Evolutionary conservation across 2,797 vertebrate genomes (phyloP), one percentile per base, ranked within the genome.

Genomic region (Erethizon dorsatum): DNA sequence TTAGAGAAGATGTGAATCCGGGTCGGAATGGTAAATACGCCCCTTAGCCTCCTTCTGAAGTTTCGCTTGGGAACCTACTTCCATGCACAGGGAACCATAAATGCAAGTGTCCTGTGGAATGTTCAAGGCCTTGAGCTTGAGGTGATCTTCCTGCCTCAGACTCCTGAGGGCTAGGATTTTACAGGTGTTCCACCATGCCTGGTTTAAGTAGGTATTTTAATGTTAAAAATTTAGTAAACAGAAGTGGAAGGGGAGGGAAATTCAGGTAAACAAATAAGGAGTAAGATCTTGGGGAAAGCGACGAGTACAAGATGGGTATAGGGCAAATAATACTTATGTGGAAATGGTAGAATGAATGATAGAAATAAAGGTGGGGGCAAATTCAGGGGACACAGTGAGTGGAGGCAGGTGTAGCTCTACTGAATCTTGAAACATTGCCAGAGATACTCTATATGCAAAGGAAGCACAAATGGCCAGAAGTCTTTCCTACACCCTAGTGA

Each of bases 171-270:
- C 45, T 77, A 37, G 26, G 45, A 77, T 17, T 67, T 69, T 50
- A 31, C 20, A 47, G 26, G 73, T 31, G 45, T 15, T 15, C 73
- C 28, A 28, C 6, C 45, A 50, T 50, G 45, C 10, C 45, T 31
- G 7, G 22, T 83, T 95, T 83, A 80, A 78, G 71, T 37, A 87
- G 45, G 5, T 91, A 89, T 79, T 95, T 95, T 87, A 89, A 77
- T 5, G 28, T 75, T 87, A 88, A 93, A 90, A 83, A 80, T 75
- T 91, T 61, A 78, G 47, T 52, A 69, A 71, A 57, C 9, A 91
- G 6, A 89, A 78, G 50, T 59, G 52, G 33, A 73, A 90, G 37
- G 20, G 79, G 75, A 79, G 56, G 47, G 45, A 92, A 90, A 87
- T 91, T 82, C 33, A 85, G 52, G 50, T 93, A 65, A 87, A 75